A percentile compares a stretch with the other conserved stretches of the same genome.
phyloP scores from a whole-genome alignment of 2,113 vertebrate species.

The Manacus vitellinus region DNA sequence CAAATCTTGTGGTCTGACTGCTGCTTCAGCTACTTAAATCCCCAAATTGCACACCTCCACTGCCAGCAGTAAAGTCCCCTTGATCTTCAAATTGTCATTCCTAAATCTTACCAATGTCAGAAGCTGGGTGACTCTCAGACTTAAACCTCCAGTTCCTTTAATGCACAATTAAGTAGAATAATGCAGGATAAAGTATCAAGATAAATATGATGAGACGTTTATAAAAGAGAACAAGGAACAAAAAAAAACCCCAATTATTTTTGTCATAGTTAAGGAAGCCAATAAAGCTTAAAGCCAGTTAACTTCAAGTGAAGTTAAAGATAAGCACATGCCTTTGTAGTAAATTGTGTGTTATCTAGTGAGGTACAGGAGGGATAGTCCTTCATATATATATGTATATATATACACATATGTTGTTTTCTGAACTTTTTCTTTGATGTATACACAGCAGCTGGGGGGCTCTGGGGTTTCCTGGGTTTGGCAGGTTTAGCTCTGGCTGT shows the following conservation, averaged over 20 bases:
- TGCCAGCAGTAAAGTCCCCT: background rate
- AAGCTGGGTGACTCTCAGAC: background rate
- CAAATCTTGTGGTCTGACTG: background rate
- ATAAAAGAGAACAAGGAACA: background rate
- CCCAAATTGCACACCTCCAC: constrained; percentile 1
- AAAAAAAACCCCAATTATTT: background rate
- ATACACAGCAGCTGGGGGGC: background rate
- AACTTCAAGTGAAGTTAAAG: background rate
- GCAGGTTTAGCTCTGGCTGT: background rate
- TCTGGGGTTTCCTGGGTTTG: background rate
- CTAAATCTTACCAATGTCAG: background rate
- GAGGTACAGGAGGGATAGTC: background rate
- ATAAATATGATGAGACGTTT: background rate
- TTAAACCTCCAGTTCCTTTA: background rate
- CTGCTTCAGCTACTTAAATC: constrained; percentile 26
- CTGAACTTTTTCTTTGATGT: background rate
- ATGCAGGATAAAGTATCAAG: background rate
- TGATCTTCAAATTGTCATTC: constrained; percentile 24
- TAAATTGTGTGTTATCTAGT: background rate
- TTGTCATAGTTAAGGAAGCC: background rate
- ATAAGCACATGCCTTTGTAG: background rate
- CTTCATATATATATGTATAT: no score
- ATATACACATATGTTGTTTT: background rate
- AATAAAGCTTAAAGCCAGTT: background rate
- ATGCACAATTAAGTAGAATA: background rate